Base-by-base conservation (phyloP, 2,113 vertebrate species). In the Dipodomys spectabilis region DNA sequence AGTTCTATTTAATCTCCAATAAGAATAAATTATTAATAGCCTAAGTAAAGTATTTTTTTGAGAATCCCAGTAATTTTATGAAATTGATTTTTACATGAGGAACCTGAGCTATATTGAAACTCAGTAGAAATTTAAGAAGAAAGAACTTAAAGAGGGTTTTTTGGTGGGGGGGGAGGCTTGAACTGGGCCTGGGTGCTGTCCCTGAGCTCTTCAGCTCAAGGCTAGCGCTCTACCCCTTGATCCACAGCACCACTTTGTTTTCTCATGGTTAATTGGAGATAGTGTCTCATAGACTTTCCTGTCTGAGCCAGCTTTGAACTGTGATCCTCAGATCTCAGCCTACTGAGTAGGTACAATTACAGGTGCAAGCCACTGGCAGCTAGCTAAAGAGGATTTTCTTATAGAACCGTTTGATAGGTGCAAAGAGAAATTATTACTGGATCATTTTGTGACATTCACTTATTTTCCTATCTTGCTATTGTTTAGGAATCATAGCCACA, bases 1-100 rank as follows among this genome's bases (percentile, higher is more conserved):
- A 91, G 25, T 80, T 95, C 30, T 82, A 8, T 92, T 86, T 80
- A 96, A 93, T 72, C 35, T 88, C 7, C 39, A 86, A 12, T 64
- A 83, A 85, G 69, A 94, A 82, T 49, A 90, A 39, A 12, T 86
- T 82, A 75, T 82, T 91, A 75, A 93, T 28, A 88, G 71, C 69
- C 71, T 67, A 82, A 4, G 92, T 69, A 60, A 84, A 82, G 80
- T 91, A 65, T 39, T 82, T 95, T 93, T 57, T 69, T 27, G 73
- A 71, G 73, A 96, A 79, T 90, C 67, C 15, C 71, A 92, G 71
- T 60, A 79, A 57, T 79, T 87, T n/a, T 44, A 32, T 77, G 45
- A 81, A 25, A 68, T 81, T 23, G 32, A 69, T 92, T 92, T 93
- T 91, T 83, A 65, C 12, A 65, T 75, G 75, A 88, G 57, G 28